A percentile compares a stretch with the other conserved stretches of the same genome.
Conservation (phyloP, 1,140 invertebrate species). For the Maniola jurtina region DNA sequence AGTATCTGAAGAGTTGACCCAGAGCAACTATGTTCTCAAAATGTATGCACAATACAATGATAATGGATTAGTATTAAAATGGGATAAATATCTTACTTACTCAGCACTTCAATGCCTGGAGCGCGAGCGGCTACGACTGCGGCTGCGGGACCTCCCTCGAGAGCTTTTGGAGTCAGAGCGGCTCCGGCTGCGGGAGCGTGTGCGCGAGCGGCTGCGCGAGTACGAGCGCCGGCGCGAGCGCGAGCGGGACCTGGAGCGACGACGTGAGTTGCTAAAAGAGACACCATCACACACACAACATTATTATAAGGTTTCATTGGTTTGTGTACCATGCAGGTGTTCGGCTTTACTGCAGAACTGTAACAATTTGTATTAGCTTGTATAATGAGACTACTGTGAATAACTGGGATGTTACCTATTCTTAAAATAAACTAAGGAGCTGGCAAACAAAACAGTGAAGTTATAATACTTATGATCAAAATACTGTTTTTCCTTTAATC, state of each 20-base stretch:
- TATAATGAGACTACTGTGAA: too few relatives aligned
- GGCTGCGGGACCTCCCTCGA: conserved; percentile 49
- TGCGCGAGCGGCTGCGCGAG: conserved; percentile 61
- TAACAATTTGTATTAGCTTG: conserved; percentile 25
- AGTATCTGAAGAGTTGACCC: too few relatives aligned
- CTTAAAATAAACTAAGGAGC: too few relatives aligned
- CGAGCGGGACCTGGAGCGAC: conserved; percentile 70
- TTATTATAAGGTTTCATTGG: conserved; percentile 22
- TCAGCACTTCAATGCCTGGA: conserved; percentile 66
- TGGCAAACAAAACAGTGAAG: too few relatives aligned
- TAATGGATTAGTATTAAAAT: too few relatives aligned
- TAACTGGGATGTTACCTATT: too few relatives aligned
- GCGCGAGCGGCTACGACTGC: conserved; percentile 65
- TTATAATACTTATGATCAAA: too few relatives aligned
- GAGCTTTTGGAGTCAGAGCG: conserved; percentile 51
- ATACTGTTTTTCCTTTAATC: too few relatives aligned
- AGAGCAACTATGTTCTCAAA: too few relatives aligned
- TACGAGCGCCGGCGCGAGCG: conserved; percentile 68
- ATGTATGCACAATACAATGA: too few relatives aligned
- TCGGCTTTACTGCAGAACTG: conserved; percentile 16
- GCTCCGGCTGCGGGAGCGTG: conserved; percentile 62
- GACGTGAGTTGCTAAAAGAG: conserved; percentile 68
- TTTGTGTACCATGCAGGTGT: not conserved
- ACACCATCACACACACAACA: conserved; percentile 38
- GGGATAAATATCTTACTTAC: conserved; percentile 37